Evolutionary conservation across 1,140 invertebrate species (phyloP), one percentile per base, ranked within the genome.

Genomic region (Conus betulinus): DNA sequence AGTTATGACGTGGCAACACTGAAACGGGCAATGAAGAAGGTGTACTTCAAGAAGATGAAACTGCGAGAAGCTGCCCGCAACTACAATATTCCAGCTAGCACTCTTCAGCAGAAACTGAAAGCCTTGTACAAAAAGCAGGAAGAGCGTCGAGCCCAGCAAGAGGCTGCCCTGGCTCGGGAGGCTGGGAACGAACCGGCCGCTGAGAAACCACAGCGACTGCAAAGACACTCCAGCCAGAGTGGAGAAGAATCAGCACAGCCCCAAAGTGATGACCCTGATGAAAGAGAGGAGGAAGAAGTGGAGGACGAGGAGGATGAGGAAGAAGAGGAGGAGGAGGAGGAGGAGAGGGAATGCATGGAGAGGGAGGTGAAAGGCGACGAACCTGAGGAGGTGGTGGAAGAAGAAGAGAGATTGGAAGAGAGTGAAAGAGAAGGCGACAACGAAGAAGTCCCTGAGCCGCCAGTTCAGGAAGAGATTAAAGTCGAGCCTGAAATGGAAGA

Each of bases 61-160:
- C 51, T 87, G 85, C 51, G 85, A 25, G 85, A 87, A 20, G 85
- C 85, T 23, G 71, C 85, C 3, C 39, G 85, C 7, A 39, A n/a
- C 53, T 87, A 87, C 52, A 78, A 57, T 10, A 79, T 87, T 51
- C 85, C 85, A 11, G 25, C 74, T 51, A 87, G 85, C 74, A 87
- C 85, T 15, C 71, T 87, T 13, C 71, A 79, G 71, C 85, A 87
- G 71, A 87, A 87, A 20, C 85, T 87, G 52, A 87, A 87, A 53
- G 74, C 71, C 23, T 74, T 87, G 39, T 53, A 53, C 23, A 71
- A 55, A 7, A 78, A 79, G 53, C 39, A 55, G 25, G 71, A 78
- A 27, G n/a, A 57, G 52, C 13, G 51, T 3, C 53, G 67, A n/a
- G 67, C 20, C 23, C 67, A 71, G 67, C 67, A 71, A n/a, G 67